Base-by-base conservation (phyloP, 2,113 vertebrate species). In the Amia ocellicauda region DNA sequence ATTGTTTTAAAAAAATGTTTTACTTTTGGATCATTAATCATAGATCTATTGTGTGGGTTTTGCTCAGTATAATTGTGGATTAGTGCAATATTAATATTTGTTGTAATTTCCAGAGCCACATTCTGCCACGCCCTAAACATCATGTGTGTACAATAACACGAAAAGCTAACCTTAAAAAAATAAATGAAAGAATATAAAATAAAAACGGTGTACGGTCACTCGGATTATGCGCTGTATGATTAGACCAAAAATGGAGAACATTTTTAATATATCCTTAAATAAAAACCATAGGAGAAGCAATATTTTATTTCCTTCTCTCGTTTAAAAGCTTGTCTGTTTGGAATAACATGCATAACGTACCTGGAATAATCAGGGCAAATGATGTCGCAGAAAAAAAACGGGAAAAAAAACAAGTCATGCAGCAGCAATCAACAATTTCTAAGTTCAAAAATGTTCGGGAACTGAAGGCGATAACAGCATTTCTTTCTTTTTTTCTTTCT, bases 301-400 rank as follows among this genome's bases (percentile, higher is more conserved):
- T 62, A 60, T 63, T 24, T 50, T 58, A 77, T 71, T 79, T 78
- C 74, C 60, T 74, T 85, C 81, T 79, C 73, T 69, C 79, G 80
- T 79, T 79, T 75, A 80, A 79, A 80, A 79, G 77, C 74, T 87
- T 75, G 69, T 66, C 72, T 72, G 76, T 83, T 76, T 69, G 71
- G 49, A 62, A 72, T 86, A 83, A 67, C 83, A 84, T 86, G 85
- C 83, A 84, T 80, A 88, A 90, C 83, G 57, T 88, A 89, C 88
- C 86, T 88, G 82, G 75, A 70, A 76, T 76, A 78, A 81, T 84
- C 76, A 75, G 81, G 83, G 78, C 85, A 78, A 79, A 40, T 58
- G 63, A 70, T 64, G 80, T 74, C 72, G 75, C 69, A 76, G 69
- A 59, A 45, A 54, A 69, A 62, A 50, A 75, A 76, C 72, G 65